Evolutionary conservation across 2,113 vertebrate genomes (phyloP), one percentile per base, ranked within the genome.

Genomic region (Diadophis punctatus): DNA sequence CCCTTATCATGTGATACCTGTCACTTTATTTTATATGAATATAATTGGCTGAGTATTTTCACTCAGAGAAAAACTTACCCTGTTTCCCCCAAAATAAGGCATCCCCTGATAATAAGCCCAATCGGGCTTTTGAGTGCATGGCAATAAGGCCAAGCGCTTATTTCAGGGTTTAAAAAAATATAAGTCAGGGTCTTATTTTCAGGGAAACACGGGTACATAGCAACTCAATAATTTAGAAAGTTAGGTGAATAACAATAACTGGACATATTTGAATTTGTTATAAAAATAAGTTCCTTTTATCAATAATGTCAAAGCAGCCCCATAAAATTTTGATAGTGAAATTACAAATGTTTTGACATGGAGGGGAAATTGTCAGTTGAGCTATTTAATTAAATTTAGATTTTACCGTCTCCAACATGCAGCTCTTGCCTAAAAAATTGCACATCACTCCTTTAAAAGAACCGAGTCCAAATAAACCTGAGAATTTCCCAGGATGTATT

Each of bases 41-140:
- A 93, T 92, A 20, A 89, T 4, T 53, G 80, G 63, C 10, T 90
- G 91, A 80, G 7, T 90, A 48, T 46, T 94, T 39, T 94, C 1
- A 0, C 1, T 6, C 55, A 60, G 0, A 0, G 34, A 74, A 80
- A n/a, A 92, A 68, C 12, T 23, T 43, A 46, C 5, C 46, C 46
- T 46, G 46, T 46, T 46, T 46, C 46, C 46, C 46, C 5, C 46
- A 5, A 46, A 46, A 46, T 46, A 46, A 46, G 46, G 5, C 46
- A 46, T 46, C 5, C 46, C 46, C 46, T 46, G 46, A 46, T 46
- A 46, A 46, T 46, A 46, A 46, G 46, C 46, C 46, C 46, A 46
- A 46, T 46, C 46, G 5, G 46, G 5, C 46, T 46, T 46, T 46
- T 46, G 46, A 46, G 46, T 46, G 46, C 46, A 46, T 46, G 46